Evolutionary conservation across 92 coral and sea anemone species (phyloP).

Genomic region (Chrysogorgia sp.): DNA sequence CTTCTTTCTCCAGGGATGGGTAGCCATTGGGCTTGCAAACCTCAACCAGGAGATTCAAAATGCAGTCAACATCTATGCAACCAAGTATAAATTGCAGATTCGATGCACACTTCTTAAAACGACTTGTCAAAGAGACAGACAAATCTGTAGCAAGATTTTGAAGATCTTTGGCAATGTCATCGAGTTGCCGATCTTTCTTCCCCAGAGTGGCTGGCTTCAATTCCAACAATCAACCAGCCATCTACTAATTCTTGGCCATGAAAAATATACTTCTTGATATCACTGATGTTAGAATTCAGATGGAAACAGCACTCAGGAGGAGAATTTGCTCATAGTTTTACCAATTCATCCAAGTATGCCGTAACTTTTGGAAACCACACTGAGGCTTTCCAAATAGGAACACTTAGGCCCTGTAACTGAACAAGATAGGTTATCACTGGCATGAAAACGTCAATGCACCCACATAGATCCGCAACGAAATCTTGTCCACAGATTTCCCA

Average conservation of each 20-base stretch:
- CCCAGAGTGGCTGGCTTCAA: neutral
- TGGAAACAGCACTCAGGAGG: conserved; percentile 4
- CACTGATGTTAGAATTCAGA: neutral
- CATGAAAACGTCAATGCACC: neutral
- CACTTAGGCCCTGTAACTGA: neutral
- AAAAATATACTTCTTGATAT: too few species aligned
- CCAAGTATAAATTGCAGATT: neutral
- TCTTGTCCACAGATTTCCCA: conserved; percentile 31
- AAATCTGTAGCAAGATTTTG: neutral
- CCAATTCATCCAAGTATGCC: conserved; percentile 6
- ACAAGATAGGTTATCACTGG: conserved; percentile 3
- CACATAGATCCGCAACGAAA: conserved; percentile 13
- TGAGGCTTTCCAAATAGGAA: conserved; percentile 22
- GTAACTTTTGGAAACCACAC: conserved; percentile 1
- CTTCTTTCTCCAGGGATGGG: neutral
- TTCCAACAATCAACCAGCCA: neutral
- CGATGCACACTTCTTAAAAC: neutral
- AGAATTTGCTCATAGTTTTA: neutral
- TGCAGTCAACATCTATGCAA: neutral
- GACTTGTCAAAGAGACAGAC: neutral
- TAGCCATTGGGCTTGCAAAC: neutral
- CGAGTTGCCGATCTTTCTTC: neutral
- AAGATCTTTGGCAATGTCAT: neutral
- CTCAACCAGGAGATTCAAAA: neutral
- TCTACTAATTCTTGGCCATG: too few species aligned